Conservation (phyloP, 1,140 invertebrate genomes). For the Sarcophaga peregrina region DNA sequence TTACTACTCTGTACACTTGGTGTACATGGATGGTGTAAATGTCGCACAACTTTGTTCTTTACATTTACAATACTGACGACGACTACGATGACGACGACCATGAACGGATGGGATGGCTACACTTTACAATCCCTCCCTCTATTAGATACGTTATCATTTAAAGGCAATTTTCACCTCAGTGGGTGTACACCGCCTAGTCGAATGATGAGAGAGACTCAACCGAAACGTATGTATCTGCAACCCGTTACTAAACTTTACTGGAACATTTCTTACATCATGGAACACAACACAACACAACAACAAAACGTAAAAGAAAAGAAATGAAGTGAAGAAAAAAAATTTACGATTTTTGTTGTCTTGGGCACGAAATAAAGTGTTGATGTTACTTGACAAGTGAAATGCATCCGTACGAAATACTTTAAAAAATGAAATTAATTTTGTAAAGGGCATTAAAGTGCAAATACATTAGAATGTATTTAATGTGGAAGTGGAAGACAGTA, state of each 20-base stretch:
- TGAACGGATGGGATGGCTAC: no score
- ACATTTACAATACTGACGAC: neutral
- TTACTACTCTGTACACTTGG: neutral
- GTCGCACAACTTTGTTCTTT: conserved; percentile 17
- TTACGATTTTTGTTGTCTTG: neutral
- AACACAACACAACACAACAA: neutral
- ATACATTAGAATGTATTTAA: conserved; percentile 23
- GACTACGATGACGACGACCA: no score
- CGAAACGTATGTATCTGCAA: neutral
- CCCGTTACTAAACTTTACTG: neutral
- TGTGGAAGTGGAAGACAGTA: neutral
- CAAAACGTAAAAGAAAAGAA: neutral
- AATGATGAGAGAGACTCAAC: neutral
- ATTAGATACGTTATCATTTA: conserved; percentile 13
- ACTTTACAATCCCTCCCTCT: neutral
- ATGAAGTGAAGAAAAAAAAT: no score
- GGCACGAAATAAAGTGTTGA: conserved; percentile 26
- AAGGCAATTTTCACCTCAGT: conserved; percentile 26
- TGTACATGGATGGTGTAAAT: conserved; percentile 1
- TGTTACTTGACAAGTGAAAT: conserved; percentile 24
- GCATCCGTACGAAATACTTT: conserved; percentile 14
- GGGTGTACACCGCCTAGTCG: neutral
- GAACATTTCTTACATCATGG: neutral
- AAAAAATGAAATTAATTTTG: conserved; percentile 20
- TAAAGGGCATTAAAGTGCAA: conserved; percentile 21